Base-by-base conservation (phyloP, 2,113 vertebrate genomes). In the Peromyscus californicus region DNA sequence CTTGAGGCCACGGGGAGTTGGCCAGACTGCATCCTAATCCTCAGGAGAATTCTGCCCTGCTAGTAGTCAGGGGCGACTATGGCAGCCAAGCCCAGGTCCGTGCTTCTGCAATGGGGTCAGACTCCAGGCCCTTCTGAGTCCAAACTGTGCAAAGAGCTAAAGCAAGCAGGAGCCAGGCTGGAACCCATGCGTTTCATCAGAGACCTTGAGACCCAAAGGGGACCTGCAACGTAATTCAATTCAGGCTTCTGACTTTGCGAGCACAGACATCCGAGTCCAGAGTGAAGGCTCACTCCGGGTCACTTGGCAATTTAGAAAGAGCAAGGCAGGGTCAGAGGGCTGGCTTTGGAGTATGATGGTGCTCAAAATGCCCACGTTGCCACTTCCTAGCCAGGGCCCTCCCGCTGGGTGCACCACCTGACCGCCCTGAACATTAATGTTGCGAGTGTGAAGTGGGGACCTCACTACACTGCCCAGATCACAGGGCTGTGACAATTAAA, bases 11-110 rank as follows among this genome's bases (percentile, higher is more conserved):
- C 91, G 95, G 86, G 74, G 80, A 96, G 48, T 79, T 96, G 89
- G 86, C 89, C 93, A 87, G 82, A 91, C 95, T 87, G 74, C 33
- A 91, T 54, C 76, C 8, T 26, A 51, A 86, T 76, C 59, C 97
- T 91, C 96, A 45, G 48, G 93, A 98, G 97, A 97, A 93, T 95
- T 98, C 86, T 94, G 45, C 96, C 93, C 93, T 93, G 78, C 89
- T 97, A 95, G 97, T 96, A 97, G 67, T 36, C 70, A 79, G 51
- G 91, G 78, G 21, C 3, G 33, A 45, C 15, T 22, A 54, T 3
- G 61, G 90, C 67, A 0, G 48, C 95, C 94, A 93, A 96, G 48
- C 4, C 82, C 72, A 85, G 70, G 93, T 72, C 94, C 94, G 61
- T 59, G 61, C 78, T 83, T 91, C 26, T 45, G 93, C 63, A 26